Evolutionary conservation across 2,113 vertebrate genomes (phyloP).

Genomic region (Gopherus flavomarginatus): DNA sequence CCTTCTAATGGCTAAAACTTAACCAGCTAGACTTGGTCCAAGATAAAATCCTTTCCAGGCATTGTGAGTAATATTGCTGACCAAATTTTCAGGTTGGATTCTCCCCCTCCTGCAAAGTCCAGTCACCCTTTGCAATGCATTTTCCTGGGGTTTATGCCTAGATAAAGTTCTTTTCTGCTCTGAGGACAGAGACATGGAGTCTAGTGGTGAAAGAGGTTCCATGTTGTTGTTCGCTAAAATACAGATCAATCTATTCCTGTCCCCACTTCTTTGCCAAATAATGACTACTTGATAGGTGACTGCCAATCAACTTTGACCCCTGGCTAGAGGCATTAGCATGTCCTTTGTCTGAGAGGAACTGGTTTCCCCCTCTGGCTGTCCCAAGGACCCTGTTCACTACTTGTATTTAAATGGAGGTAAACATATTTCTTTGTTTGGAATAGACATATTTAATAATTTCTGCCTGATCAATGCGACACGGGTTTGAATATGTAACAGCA

Average conservation of each 20-base stretch:
- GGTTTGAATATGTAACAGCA: background rate
- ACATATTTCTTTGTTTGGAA: background rate
- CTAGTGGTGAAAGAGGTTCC: background rate
- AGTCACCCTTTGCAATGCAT: background rate
- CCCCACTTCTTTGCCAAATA: background rate
- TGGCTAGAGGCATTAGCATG: background rate
- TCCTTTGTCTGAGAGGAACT: background rate
- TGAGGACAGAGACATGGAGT: background rate
- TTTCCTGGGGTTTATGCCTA: background rate
- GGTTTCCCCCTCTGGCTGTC: background rate
- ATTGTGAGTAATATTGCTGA: background rate
- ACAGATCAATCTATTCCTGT: background rate
- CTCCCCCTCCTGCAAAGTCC: no score
- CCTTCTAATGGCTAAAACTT: background rate
- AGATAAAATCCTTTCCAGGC: background rate
- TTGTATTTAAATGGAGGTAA: background rate
- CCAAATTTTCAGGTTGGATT: background rate
- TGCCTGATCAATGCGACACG: background rate
- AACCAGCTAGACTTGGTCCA: background rate
- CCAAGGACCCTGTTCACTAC: background rate
- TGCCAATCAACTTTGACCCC: background rate
- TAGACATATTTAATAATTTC: background rate
- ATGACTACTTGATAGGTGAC: background rate
- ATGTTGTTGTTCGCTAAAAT: background rate
- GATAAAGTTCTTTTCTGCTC: background rate